These are phyloP conservation scores for Pectinophora gossypiella DNA, from an alignment of 1,140 invertebrate genomes.

Conservation along the genomic window DNA sequence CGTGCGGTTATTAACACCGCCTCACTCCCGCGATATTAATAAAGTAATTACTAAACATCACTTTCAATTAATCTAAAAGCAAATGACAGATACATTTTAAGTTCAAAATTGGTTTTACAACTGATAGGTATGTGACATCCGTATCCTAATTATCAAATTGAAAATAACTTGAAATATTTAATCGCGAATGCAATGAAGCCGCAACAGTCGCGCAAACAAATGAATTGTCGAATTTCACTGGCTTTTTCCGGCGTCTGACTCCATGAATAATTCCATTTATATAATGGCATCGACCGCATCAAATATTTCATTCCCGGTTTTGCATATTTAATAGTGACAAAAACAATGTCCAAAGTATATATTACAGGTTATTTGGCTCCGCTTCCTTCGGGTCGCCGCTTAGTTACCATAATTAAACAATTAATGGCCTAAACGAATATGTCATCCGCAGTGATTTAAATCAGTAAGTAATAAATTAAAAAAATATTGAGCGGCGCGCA, in stretches of 20 bases:
- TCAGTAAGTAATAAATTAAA: background rate
- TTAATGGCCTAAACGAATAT: background rate
- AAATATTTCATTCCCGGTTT: slow-evolving; percentile 65
- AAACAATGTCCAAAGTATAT: slow-evolving; percentile 54
- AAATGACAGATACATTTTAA: no score
- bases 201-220: slow-evolving; percentile 52
- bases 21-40: slow-evolving; percentile 19
- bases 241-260: slow-evolving; percentile 59
- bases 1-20: slow-evolving; percentile 37
- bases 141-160: slow-evolving; percentile 20
- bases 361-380: slow-evolving; percentile 38
- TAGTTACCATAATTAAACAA: slow-evolving; percentile 12
- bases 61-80: no score
- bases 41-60: slow-evolving; percentile 10
- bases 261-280: slow-evolving; percentile 68
- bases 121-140: slow-evolving; percentile 5
- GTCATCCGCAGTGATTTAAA: background rate
- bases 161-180: slow-evolving; percentile 29
- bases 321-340: slow-evolving; percentile 62
- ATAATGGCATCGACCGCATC: slow-evolving; percentile 62
- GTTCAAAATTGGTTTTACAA: no score
- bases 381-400: slow-evolving; percentile 13
- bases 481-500: background rate
- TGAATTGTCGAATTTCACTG: slow-evolving; percentile 60
- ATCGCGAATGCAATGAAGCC: slow-evolving; percentile 26